phyloP scores from a whole-genome alignment of 1,140 invertebrate species.

The Psilanteris sp. region DNA sequence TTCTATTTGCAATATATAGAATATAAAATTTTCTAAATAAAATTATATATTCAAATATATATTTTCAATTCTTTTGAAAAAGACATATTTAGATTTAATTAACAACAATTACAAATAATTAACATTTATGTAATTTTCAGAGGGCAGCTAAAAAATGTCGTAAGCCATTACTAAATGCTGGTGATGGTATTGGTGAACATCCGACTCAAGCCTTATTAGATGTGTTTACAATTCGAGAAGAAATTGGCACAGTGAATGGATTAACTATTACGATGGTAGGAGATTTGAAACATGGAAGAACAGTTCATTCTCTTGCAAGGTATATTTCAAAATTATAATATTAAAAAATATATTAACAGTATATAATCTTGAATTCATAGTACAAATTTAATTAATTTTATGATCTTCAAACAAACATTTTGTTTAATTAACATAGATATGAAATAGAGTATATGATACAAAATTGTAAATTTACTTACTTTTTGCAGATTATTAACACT shows the following conservation, averaged over 20 bases:
- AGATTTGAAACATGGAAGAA: slow-evolving; percentile 98
- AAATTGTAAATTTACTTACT: neutral
- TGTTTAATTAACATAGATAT: too few relatives aligned
- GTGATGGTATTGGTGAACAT: slow-evolving; percentile 98
- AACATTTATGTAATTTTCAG: slow-evolving; percentile 79
- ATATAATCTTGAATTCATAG: too few relatives aligned
- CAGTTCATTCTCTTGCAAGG: slow-evolving; percentile 97
- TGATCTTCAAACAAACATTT: too few relatives aligned
- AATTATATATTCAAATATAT: neutral
- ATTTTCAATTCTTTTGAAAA: too few relatives aligned
- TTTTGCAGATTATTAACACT: slow-evolving; percentile 87
- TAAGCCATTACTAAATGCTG: slow-evolving; percentile 97
- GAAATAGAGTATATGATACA: too few relatives aligned
- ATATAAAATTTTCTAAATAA: too few relatives aligned
- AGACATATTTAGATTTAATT: too few relatives aligned
- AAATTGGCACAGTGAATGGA: slow-evolving; percentile 98
- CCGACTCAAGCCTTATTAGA: slow-evolving; percentile 98
- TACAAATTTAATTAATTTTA: too few relatives aligned
- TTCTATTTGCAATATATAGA: too few relatives aligned
- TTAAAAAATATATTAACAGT: too few relatives aligned
- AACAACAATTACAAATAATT: too few relatives aligned
- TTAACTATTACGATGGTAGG: slow-evolving; percentile 96
- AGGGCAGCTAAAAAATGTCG: slow-evolving; percentile 88
- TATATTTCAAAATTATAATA: slow-evolving; percentile 35
- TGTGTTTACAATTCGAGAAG: slow-evolving; percentile 98